These are phyloP conservation scores for Macheiramphus alcinus DNA, from an alignment of 2,113 vertebrate species.

Conservation along the genomic window DNA sequence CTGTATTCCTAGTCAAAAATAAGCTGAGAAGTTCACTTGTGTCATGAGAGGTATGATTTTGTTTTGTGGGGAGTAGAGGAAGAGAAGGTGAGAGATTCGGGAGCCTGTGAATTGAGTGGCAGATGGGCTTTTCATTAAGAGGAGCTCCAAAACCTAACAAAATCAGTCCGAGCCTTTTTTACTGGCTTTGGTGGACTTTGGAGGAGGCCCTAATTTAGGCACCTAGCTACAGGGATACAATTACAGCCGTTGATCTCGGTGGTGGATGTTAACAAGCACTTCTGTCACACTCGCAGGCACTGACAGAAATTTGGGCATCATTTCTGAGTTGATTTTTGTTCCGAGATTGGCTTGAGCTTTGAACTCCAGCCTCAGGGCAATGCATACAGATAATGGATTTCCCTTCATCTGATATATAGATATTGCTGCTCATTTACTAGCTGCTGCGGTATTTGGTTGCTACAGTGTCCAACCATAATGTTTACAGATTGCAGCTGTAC, in stretches of 20 bases:
- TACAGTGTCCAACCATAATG: slow-evolving; percentile 1
- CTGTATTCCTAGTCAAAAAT: background rate
- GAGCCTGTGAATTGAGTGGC: background rate
- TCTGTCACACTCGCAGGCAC: background rate
- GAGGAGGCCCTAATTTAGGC: background rate
- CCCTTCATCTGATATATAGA: slow-evolving; percentile 7
- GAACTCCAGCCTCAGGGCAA: slow-evolving; percentile 30
- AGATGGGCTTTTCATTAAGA: slow-evolving; percentile 37
- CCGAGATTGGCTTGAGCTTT: slow-evolving; percentile 26
- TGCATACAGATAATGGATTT: slow-evolving; percentile 40
- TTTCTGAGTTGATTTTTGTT: background rate
- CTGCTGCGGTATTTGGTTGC: slow-evolving; percentile 6
- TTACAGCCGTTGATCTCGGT: background rate
- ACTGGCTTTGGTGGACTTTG: background rate
- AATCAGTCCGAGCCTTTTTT: background rate
- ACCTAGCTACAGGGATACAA: background rate
- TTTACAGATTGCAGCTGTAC: slow-evolving; percentile 2
- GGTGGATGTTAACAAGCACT: slow-evolving; percentile 1
- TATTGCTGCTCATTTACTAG: background rate
- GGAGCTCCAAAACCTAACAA: background rate
- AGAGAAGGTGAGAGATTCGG: background rate
- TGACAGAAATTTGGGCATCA: background rate
- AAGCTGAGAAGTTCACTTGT: background rate
- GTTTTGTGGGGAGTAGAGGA: background rate
- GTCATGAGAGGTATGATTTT: background rate